A percentile compares a stretch with the other conserved stretches of the same genome.
phyloP scores from a whole-genome alignment of 2,797 vertebrate genomes.

The Catamblyrhynchus diadema region DNA sequence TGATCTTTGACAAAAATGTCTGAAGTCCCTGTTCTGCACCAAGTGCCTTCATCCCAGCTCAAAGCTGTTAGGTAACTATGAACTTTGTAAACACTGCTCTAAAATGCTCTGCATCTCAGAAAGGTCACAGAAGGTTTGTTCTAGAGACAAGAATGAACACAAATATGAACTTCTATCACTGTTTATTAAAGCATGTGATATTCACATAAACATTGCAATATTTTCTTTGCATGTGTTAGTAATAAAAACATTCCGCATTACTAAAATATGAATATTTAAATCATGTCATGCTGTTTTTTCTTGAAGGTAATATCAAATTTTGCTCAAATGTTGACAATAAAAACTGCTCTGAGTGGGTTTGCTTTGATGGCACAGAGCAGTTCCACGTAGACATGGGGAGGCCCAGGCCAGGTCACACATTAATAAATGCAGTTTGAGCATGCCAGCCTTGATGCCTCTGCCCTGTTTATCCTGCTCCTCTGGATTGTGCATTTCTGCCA shows the following conservation, averaged over 20 bases:
- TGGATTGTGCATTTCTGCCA: background rate
- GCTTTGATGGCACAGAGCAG: background rate
- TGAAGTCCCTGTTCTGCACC: background rate
- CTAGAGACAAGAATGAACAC: conserved; percentile 16
- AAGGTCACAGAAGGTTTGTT: conserved; percentile 25
- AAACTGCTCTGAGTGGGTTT: background rate
- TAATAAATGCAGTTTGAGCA: background rate
- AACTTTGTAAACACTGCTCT: background rate
- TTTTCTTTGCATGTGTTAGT: conserved; percentile 50
- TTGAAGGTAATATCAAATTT: background rate
- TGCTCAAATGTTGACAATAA: background rate
- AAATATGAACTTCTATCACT: background rate
- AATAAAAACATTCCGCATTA: conserved; percentile 19
- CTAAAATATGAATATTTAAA: conserved; percentile 32
- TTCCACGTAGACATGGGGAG: background rate
- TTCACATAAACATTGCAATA: background rate
- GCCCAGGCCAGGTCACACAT: background rate
- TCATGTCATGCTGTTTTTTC: background rate
- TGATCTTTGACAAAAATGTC: conserved; percentile 1
- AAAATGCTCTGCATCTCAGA: conserved; percentile 4
- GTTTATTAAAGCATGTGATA: conserved; percentile 37
- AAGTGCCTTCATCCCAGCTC: background rate
- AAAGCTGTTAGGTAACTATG: background rate
- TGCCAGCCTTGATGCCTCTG: background rate
- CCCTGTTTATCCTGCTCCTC: background rate